Evolutionary conservation across 2,113 vertebrate genomes (phyloP), one percentile per base, ranked within the genome.

Genomic region (Vanacampus margaritifer): DNA sequence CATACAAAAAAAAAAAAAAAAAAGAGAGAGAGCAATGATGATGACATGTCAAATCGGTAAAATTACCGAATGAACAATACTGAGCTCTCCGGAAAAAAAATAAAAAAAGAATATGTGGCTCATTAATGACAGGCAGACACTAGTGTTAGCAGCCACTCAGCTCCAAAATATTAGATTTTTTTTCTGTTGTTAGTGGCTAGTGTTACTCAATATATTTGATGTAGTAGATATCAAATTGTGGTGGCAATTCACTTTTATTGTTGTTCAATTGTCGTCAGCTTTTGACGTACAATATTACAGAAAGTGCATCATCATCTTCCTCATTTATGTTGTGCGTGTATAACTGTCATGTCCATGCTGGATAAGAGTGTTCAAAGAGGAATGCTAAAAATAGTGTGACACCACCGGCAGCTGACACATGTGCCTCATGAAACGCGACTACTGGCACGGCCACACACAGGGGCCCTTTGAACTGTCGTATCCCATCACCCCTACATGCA

Each of bases 311-410:
- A 14, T 58, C 57, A 64, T 64, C 28, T 51, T 65, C n/a, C 17
- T 64, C 70, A 32, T 66, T 71, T 73, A 69, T 64, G 71, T 43
- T n/a, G 35, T 5, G 2, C 1, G 41, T 61, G 50, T 67, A n/a
- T 8, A 37, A 74, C 59, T 73, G 43, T 69, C 75, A 65, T 62
- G 37, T 73, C 51, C 36, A 48, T 67, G 36, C 36, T 64, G 73
- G 71, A 83, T 77, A 78, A 74, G 68, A 32, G 21, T 58, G 65
- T 79, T 79, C 67, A 82, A 79, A 79, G 6, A 24, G 64, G 60
- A 83, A 83, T 56, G 53, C 71, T 80, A 78, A 85, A 87, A 84
- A 86, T 86, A 90, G 69, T 69, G 45, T 85, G 87, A 88, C 75
- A 74, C 79, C 79, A 73, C 61, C 9, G 61, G 74, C 85, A 90